phyloP scores from a whole-genome alignment of 2,888 invertebrate species.

The Matsumyia berberina region DNA sequence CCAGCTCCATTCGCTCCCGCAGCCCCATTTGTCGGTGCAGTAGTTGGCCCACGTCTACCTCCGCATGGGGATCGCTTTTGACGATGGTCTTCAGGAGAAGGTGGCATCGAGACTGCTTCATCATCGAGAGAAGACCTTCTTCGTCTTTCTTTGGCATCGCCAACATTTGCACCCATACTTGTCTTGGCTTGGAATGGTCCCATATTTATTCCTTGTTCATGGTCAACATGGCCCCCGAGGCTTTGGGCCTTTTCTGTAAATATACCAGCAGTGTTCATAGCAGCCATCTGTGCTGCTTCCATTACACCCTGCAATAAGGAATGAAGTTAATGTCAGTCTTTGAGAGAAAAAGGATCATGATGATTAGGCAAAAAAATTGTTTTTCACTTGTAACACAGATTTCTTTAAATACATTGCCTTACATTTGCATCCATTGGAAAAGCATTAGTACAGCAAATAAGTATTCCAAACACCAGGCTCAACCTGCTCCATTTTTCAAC shows the following conservation, averaged over 20 bases:
- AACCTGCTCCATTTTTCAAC: constrained; percentile 1
- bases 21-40: background rate
- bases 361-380: too few relatives aligned
- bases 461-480: constrained; percentile 25
- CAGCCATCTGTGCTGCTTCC: constrained; percentile 3
- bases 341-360: too few relatives aligned
- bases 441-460: constrained; percentile 7
- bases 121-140: constrained; percentile 51
- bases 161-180: background rate
- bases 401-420: background rate
- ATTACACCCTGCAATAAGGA: background rate
- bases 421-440: constrained; percentile 36
- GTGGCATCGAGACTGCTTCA: background rate
- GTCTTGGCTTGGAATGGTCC: background rate
- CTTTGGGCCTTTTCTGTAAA: background rate
- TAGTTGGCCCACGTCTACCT: background rate
- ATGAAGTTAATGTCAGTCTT: too few relatives aligned
- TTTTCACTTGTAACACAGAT: background rate
- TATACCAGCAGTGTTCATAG: background rate
- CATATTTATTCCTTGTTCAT: too few relatives aligned
- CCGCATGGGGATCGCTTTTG: constrained; percentile 57
- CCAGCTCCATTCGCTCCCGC: background rate
- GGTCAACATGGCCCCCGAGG: constrained; percentile 28
- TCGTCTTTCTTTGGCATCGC: constrained; percentile 55
- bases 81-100: background rate